Percentiles rank a stretch among this genome's conserved stretches.
Evolutionary conservation across 1,140 invertebrate species (phyloP).

Genomic region (Meloidogyne chitwoodi): DNA sequence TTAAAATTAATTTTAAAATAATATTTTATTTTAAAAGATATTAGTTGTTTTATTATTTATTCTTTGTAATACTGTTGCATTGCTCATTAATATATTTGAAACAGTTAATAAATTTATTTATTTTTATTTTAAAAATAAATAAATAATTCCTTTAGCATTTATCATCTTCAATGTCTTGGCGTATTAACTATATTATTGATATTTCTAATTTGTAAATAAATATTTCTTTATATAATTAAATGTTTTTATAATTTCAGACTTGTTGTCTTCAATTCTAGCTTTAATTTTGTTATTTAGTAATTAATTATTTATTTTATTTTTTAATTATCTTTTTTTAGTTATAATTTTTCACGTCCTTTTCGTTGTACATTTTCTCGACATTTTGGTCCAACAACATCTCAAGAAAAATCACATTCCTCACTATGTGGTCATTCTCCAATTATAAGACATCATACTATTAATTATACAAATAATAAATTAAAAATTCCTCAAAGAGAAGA

Average conservation of each 20-base stretch:
- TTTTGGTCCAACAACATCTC: conserved; percentile 14
- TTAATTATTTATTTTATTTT: not conserved
- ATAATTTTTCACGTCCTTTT: conserved; percentile 40
- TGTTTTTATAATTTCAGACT: conserved; percentile 13
- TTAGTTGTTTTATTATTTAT: conserved; percentile 59
- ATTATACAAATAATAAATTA: too few relatives aligned
- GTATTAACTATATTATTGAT: conserved; percentile 58
- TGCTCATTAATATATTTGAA: conserved; percentile 56
- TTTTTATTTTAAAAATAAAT: not conserved
- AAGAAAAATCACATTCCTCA: not conserved
- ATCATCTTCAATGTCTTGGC: conserved; percentile 34
- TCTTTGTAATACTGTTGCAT: conserved; percentile 51
- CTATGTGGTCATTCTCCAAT: not conserved
- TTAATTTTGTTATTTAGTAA: conserved; percentile 48
- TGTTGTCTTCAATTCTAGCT: conserved; percentile 59
- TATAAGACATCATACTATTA: too few relatives aligned
- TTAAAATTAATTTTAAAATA: not conserved
- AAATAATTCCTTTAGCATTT: conserved; percentile 26
- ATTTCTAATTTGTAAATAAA: conserved; percentile 44
- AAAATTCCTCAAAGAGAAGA: not conserved
- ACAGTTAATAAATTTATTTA: not conserved
- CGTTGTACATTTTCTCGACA: conserved; percentile 37
- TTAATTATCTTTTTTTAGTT: not conserved
- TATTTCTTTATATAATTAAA: not conserved
- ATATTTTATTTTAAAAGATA: conserved; percentile 34